These are phyloP conservation scores for Drosophila willistoni DNA, from an alignment of 1,140 invertebrate species.

Conservation along the genomic window DNA sequence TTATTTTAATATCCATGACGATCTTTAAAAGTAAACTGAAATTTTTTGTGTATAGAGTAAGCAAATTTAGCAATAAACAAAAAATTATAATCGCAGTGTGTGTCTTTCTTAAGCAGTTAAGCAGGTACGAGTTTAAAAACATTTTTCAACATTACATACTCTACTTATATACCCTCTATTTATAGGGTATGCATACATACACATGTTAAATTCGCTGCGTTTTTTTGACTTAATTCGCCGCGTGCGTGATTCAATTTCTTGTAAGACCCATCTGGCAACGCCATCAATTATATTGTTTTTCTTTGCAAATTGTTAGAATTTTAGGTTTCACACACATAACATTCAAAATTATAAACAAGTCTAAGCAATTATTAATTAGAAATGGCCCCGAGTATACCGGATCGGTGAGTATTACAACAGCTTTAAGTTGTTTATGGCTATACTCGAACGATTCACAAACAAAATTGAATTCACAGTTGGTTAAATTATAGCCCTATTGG, in stretches of 20 bases:
- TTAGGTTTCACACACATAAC: not conserved
- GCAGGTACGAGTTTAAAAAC: no score
- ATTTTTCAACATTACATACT: no score
- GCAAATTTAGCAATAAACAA: no score
- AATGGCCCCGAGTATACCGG: conserved; percentile 57
- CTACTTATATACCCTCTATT: no score
- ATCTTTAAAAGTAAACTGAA: no score
- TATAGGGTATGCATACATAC: no score
- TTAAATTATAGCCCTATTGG: conserved; percentile 87
- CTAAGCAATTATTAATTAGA: not conserved
- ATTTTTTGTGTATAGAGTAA: no score
- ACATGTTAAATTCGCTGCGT: not conserved
- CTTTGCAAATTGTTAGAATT: not conserved
- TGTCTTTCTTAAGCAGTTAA: no score
- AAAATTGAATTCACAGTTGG: conserved; percentile 86
- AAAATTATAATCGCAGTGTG: no score
- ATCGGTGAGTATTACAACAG: conserved; percentile 39
- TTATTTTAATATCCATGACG: no score
- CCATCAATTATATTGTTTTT: not conserved
- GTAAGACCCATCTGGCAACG: not conserved
- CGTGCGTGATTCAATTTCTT: no score
- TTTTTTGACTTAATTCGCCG: no score
- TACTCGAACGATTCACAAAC: not conserved
- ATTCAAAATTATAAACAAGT: not conserved
- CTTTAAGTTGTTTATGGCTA: conserved; percentile 22